Base-by-base conservation (phyloP, 2,797 vertebrate genomes). In the Micromesistius poutassou region DNA sequence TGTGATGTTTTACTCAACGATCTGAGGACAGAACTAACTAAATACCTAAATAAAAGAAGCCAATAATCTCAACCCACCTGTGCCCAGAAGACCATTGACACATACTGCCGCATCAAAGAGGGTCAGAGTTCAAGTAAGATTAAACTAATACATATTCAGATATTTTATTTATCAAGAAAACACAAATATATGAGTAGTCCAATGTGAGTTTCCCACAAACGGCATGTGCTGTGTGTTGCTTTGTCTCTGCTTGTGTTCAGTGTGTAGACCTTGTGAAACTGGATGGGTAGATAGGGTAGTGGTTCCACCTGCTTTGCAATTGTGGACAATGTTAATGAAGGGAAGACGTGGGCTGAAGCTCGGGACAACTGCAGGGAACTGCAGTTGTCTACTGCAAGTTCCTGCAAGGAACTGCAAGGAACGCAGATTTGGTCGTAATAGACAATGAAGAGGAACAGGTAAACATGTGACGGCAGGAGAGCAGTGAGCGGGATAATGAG, bases 281-380 rank as follows among this genome's bases (percentile, higher is more conserved):
- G 72, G 50, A 10, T 93, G 90, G 90, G 0, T 0, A 0, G 0
- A 0, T 0, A 3, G 0, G 0, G 0, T 0, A 3, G 0, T 0
- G 0, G 42, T 1, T 25, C 80, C 55, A 89, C 78, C 75, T 93
- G 91, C 76, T 91, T 89, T 31, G 19, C 0, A 0, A 5, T 81
- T 42, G 5, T 31, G 1, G 6, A 74, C 7, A 0, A 8, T 9
- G 16, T 30, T 0, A 13, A 71, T 50, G 0, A 30, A 0, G 22
- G 6, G 78, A 82, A 2, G 72, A 78, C 76, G 19, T 93, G 91
- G 91, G 0, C 2, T 16, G 0, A 62, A 0, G 91, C 91, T 80
- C 71, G 0, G 33, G 0, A 30, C 2, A 0, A 75, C 50, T 93
- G 91, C 78, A 22, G 0, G 42, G 0, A 0, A n/a, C n/a, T n/a